phyloP scores from a whole-genome alignment of 1,140 invertebrate species.

The Conus ventricosus region DNA sequence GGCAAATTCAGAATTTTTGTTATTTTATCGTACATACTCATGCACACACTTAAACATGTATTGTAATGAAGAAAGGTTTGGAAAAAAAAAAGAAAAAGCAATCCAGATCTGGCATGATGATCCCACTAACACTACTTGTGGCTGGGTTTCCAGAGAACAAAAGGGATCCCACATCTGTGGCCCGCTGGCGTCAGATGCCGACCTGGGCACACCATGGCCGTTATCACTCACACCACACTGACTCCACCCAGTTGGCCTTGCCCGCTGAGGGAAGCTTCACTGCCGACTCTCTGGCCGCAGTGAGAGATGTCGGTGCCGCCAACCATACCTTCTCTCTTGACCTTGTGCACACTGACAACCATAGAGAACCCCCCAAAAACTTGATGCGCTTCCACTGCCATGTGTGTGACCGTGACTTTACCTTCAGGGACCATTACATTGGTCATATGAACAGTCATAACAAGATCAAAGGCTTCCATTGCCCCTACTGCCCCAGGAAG shows the following conservation, averaged over 20 bases:
- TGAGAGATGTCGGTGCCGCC: not conserved
- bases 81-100: not conserved
- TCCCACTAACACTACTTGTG: not conserved
- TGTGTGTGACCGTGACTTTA: not conserved
- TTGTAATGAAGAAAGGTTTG: no score
- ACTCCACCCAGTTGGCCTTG: not conserved
- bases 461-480: conserved; percentile 16
- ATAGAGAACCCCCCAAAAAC: no score
- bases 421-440: not conserved
- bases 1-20: no score
- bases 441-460: conserved; percentile 27
- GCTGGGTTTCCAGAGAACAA: not conserved
- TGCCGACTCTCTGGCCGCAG: not conserved
- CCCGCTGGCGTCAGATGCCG: not conserved
- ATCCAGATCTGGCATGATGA: not conserved
- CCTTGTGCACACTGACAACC: not conserved
- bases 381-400: not conserved
- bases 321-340: not conserved
- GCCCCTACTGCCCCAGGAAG: conserved; percentile 20
- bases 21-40: no score
- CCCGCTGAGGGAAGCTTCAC: not conserved
- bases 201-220: not conserved
- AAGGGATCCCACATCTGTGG: not conserved
- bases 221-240: not conserved
- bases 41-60: no score